A percentile compares a stretch with the other conserved stretches of the same genome.
These are phyloP conservation scores for Margarornis squamiger DNA, from an alignment of 2,797 vertebrate species.

Conservation along the genomic window DNA sequence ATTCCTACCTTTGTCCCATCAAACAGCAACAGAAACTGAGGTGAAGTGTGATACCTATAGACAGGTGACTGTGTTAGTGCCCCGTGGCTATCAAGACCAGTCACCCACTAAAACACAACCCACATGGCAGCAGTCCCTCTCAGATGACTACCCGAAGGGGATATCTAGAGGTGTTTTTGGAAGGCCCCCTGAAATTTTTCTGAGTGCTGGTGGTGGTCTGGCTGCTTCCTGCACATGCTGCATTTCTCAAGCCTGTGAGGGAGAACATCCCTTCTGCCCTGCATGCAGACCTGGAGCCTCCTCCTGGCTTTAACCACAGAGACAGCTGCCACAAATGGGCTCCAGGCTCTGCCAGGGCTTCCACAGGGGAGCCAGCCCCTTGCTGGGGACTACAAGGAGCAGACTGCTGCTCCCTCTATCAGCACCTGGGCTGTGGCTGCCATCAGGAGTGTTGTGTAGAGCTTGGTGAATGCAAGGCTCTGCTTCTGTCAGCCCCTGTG, in stretches of 20 bases:
- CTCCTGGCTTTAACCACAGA: not conserved
- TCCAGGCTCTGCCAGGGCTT: not conserved
- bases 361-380: not conserved
- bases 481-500: not conserved
- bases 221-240: not conserved
- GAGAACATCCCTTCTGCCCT: not conserved
- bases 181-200: not conserved
- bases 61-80: not conserved
- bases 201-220: accelerated
- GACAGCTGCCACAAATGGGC: not conserved
- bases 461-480: not conserved
- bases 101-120: not conserved
- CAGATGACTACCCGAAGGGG: not conserved
- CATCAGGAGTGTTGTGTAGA: accelerated
- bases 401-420: not conserved
- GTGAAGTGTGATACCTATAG: not conserved
- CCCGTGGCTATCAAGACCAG: not conserved
- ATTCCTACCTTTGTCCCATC: not conserved
- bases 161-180: not conserved
- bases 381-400: not conserved
- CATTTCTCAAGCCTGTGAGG: not conserved
- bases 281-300: not conserved
- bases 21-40: not conserved
- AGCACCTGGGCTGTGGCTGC: not conserved
- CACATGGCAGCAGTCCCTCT: not conserved